These are phyloP conservation scores for Amniataba percoides DNA, from an alignment of 2,797 vertebrate genomes.

Conservation along the genomic window DNA sequence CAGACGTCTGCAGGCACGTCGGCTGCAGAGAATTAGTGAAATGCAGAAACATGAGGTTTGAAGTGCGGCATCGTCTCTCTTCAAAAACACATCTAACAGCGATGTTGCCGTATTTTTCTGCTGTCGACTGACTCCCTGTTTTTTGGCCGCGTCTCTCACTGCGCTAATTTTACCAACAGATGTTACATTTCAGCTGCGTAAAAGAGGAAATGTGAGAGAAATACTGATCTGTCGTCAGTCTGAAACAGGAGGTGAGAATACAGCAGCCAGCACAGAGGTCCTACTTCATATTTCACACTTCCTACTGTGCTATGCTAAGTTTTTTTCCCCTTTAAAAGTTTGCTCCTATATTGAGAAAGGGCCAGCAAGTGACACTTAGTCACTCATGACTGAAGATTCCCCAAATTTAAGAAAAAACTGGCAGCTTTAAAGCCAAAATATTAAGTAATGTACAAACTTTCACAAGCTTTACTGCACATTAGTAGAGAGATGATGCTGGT, in stretches of 20 bases:
- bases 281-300: conserved; percentile 45
- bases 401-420: background rate
- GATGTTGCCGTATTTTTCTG: conserved; percentile 40
- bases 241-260: conserved; percentile 44
- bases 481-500: background rate
- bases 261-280: conserved; percentile 12
- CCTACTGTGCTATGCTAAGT: conserved; percentile 13
- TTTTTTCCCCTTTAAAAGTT: background rate
- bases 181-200: conserved; percentile 36
- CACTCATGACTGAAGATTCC: background rate
- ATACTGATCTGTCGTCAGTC: conserved; percentile 36
- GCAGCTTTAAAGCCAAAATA: background rate
- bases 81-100: conserved; percentile 37
- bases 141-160: conserved; percentile 27
- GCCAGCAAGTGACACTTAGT: background rate
- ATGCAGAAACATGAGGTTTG: conserved; percentile 30
- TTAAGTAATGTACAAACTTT: background rate
- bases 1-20: conserved; percentile 7
- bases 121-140: conserved; percentile 35
- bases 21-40: conserved; percentile 4
- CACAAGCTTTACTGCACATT: background rate
- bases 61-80: conserved; percentile 28
- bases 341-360: background rate
- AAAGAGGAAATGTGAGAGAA: conserved; percentile 49
- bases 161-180: conserved; percentile 51